These are phyloP conservation scores for Clanis bilineata DNA, from an alignment of 2,888 invertebrate genomes.

Conservation along the genomic window DNA sequence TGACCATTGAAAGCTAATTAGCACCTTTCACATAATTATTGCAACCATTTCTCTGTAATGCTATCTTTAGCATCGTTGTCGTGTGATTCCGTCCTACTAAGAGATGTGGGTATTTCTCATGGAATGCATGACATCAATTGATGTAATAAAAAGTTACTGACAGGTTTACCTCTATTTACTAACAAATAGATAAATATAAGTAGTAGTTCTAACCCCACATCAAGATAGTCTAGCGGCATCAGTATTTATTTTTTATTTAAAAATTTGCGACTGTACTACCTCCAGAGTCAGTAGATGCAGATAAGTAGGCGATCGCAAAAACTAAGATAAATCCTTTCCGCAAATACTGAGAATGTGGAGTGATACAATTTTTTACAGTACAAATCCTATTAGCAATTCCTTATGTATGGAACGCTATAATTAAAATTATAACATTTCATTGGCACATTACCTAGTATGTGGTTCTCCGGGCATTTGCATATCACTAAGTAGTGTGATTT, in stretches of 20 bases:
- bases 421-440: background rate
- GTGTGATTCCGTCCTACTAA: background rate
- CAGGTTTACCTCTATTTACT: too few relatives aligned
- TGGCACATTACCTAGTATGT: conserved; percentile 86
- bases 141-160: background rate
- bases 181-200: too few relatives aligned
- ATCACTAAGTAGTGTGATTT: conserved; percentile 97
- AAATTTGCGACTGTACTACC: too few relatives aligned
- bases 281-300: too few relatives aligned
- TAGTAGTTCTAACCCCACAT: too few relatives aligned
- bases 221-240: too few relatives aligned
- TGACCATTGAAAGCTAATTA: conserved; percentile 19
- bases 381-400: too few relatives aligned
- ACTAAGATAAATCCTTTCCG: too few relatives aligned
- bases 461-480: conserved; percentile 93
- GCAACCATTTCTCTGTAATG: conserved; percentile 19
- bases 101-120: background rate
- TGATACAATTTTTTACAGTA: background rate
- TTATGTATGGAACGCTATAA: too few relatives aligned
- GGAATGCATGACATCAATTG: background rate
- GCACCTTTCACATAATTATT: conserved; percentile 22
- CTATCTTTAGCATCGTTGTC: background rate
- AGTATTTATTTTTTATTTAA: too few relatives aligned
- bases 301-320: too few relatives aligned
- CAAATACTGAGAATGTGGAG: too few relatives aligned